Evolutionary conservation across 2,888 invertebrate species (phyloP).

Genomic region (Myathropa florea): DNA sequence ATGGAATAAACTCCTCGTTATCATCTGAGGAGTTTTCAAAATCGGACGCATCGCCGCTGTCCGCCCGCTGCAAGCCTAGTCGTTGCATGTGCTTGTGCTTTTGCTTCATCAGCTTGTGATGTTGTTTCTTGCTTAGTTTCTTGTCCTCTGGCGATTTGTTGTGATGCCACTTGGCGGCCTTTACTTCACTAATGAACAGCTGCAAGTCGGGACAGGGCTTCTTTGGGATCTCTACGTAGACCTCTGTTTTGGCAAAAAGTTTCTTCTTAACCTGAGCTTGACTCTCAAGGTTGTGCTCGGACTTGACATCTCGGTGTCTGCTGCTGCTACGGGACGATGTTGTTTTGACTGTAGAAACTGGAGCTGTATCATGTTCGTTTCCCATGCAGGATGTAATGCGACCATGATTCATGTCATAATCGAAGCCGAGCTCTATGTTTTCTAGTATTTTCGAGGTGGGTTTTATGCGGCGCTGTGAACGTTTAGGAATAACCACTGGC

Average conservation of each 20-base stretch:
- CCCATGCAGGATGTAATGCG: constrained; percentile 79
- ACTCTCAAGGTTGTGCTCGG: constrained; percentile 72
- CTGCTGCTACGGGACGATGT: constrained; percentile 54
- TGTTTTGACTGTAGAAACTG: constrained; percentile 17
- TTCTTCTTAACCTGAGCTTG: constrained; percentile 76
- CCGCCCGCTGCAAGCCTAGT: constrained; percentile 80
- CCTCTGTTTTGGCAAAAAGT: constrained; percentile 74
- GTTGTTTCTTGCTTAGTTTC: constrained; percentile 80
- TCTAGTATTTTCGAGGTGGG: constrained; percentile 86
- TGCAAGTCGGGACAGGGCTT: constrained; percentile 78
- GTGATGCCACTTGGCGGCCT: constrained; percentile 77
- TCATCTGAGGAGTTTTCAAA: constrained; percentile 78
- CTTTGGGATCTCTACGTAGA: constrained; percentile 59
- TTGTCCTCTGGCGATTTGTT: constrained; percentile 80
- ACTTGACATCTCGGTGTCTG: constrained; percentile 60
- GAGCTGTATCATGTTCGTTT: constrained; percentile 34
- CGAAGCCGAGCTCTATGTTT: constrained; percentile 84
- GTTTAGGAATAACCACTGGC: constrained; percentile 77
- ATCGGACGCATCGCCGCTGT: constrained; percentile 76
- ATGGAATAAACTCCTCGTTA: constrained; percentile 80
- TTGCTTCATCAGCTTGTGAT: constrained; percentile 81
- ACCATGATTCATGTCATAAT: constrained; percentile 83
- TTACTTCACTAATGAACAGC: constrained; percentile 78
- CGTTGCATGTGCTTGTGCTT: constrained; percentile 84
- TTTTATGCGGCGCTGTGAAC: constrained; percentile 84